Evolutionary conservation across 2,797 vertebrate species (phyloP), one percentile per base, ranked within the genome.

Genomic region (Dicrostonyx torquatus): DNA sequence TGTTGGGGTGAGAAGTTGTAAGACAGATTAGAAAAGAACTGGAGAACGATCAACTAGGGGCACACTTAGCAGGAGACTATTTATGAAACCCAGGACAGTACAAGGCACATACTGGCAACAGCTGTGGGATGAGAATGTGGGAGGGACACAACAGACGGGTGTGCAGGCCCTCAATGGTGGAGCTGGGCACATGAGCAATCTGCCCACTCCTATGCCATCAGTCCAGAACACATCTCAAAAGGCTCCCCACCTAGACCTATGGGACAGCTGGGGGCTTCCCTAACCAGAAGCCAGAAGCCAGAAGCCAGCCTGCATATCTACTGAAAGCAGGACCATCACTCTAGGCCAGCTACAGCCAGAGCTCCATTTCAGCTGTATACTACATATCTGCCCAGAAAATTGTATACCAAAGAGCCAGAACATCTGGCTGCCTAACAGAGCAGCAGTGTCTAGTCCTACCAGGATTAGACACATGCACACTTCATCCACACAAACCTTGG

Each of bases 1-100:
- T 26, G 53, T 60, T 62, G 43, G 50, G 29, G 8, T 12, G 8
- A 68, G 0, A 0, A 4, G 34, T 1, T 9, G 8, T 4, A 10
- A 3, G 15, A 5, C 20, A 5, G 45, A 22, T n/a, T 4, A 43
- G 29, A 55, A 64, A 1, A 11, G 31, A 13, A n/a, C 7, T 31
- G 0, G 0, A 55, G 20, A 58, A 20, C 14, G 2, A 11, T 9
- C 37, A 93, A 0, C 9, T 70, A 82, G 76, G 60, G 43, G 66
- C 43, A 43, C 0, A 18, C 37, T 43, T 13, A 12, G 64, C 64
- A 72, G n/a, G 62, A 83, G 29, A 84, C 12, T 31, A 64, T 43
- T 22, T 11, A 66, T 50, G 75, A 31, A 58, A 17, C 72, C 26
- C 17, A 11, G 17, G 29, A 17, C 4, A 45, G 5, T 14, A 15